A percentile compares a stretch with the other conserved stretches of the same genome.
Evolutionary conservation across 2,888 invertebrate species (phyloP).

Genomic region (Eupelmus urozonus): DNA sequence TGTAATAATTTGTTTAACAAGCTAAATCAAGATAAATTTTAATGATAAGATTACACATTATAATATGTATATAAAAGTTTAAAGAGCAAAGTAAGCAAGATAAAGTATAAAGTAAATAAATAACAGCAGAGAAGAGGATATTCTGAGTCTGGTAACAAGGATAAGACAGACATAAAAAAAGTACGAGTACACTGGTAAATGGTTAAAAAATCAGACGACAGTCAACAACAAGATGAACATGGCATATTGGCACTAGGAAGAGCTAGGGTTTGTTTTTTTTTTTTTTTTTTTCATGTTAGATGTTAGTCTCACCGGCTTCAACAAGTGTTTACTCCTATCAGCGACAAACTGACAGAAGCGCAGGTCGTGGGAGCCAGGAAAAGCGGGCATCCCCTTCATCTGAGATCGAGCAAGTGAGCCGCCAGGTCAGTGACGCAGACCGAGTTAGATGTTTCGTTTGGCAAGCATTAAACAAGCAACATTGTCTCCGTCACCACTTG

Average conservation of each 20-base stretch:
- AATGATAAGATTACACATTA: too few species aligned
- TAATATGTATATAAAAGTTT: too few species aligned
- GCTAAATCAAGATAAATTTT: too few species aligned
- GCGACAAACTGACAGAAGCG: constrained; percentile 96
- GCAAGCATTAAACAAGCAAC: constrained; percentile 77
- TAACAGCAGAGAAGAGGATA: constrained; percentile 39
- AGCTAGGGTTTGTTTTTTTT: constrained; percentile 76
- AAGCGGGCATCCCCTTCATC: constrained; percentile 95
- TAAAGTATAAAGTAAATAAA: too few species aligned
- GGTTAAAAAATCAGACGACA: too few species aligned
- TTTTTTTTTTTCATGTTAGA: constrained; percentile 68
- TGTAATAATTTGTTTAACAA: too few species aligned
- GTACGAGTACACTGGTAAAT: neutral
- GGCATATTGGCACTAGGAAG: constrained; percentile 68
- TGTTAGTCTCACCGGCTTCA: constrained; percentile 92
- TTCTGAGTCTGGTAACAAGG: constrained; percentile 47
- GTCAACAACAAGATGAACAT: constrained; percentile 61
- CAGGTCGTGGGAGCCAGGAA: constrained; percentile 96
- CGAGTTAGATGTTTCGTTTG: constrained; percentile 70
- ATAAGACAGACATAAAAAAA: neutral
- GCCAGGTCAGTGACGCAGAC: constrained; percentile 75
- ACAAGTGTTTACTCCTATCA: constrained; percentile 97
- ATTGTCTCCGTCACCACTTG: constrained; percentile 76
- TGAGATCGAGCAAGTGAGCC: constrained; percentile 79
- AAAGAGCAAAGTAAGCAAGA: too few species aligned